Evolutionary conservation across 2,888 invertebrate genomes (phyloP).

Genomic region (Diplazon laetatorius): DNA sequence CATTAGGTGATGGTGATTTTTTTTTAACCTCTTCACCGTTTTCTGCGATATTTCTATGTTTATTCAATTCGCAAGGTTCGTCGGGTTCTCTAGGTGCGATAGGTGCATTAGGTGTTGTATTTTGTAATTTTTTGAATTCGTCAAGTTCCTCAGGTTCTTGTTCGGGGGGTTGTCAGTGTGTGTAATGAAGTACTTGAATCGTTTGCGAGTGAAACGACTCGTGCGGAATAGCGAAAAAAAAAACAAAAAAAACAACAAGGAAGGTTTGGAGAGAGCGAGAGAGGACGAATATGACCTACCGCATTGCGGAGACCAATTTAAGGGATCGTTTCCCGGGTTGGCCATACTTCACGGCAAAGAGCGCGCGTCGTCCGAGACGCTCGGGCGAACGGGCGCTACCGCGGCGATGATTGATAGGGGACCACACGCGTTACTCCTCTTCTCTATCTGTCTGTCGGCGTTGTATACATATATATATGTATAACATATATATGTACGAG

Average conservation of each 20-base stretch:
- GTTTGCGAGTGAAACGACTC: background rate
- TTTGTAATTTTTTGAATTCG: no score
- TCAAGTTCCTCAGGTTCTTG: no score
- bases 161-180: no score
- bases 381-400: conserved; percentile 70
- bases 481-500: conserved; percentile 7
- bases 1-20: no score
- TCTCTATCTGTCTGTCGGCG: background rate
- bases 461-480: background rate
- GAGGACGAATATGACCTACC: conserved; percentile 76
- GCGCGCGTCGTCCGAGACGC: conserved; percentile 75
- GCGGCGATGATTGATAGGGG: conserved; percentile 72
- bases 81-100: no score
- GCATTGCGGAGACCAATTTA: conserved; percentile 79
- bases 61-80: no score
- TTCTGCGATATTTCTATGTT: no score
- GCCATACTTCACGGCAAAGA: conserved; percentile 71
- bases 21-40: no score
- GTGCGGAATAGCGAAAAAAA: no score
- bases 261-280: conserved; percentile 23
- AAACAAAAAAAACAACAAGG: no score
- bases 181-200: background rate
- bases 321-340: conserved; percentile 79
- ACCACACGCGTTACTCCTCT: conserved; percentile 67
- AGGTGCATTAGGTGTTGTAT: no score